Conservation (phyloP, 2,888 invertebrate species). For the Apamea epomidion region DNA sequence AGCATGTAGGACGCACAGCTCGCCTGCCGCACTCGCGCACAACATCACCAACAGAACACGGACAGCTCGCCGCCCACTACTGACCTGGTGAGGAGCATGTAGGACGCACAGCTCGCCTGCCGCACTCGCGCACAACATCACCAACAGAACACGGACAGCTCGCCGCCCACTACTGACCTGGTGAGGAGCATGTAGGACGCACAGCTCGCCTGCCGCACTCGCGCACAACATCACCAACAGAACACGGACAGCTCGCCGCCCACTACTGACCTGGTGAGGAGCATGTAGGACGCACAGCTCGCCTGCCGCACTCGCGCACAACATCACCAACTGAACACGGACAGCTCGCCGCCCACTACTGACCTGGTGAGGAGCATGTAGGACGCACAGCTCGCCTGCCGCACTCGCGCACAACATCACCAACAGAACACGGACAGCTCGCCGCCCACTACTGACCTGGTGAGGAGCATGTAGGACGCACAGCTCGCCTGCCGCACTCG, state of each 20-base stretch:
- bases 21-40: constrained; percentile 10
- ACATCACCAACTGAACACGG: constrained; percentile 95
- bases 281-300: constrained; percentile 16
- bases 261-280: no score
- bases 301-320: constrained; percentile 7
- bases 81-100: constrained; percentile 10
- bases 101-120: constrained; percentile 13
- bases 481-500: constrained; percentile 12
- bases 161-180: constrained; percentile 92
- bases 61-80: constrained; percentile 94
- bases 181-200: constrained; percentile 10
- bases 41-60: constrained; percentile 94
- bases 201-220: constrained; percentile 12
- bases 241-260: constrained; percentile 94
- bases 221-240: constrained; percentile 92
- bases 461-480: constrained; percentile 10
- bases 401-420: constrained; percentile 86
- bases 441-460: no score
- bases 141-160: constrained; percentile 95
- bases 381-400: constrained; percentile 12
- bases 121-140: constrained; percentile 82
- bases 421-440: constrained; percentile 95
- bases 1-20: constrained; percentile 14
- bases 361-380: constrained; percentile 12
- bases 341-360: constrained; percentile 94